Conservation (phyloP, 1,140 invertebrate species). For the Papilio machaon region DNA sequence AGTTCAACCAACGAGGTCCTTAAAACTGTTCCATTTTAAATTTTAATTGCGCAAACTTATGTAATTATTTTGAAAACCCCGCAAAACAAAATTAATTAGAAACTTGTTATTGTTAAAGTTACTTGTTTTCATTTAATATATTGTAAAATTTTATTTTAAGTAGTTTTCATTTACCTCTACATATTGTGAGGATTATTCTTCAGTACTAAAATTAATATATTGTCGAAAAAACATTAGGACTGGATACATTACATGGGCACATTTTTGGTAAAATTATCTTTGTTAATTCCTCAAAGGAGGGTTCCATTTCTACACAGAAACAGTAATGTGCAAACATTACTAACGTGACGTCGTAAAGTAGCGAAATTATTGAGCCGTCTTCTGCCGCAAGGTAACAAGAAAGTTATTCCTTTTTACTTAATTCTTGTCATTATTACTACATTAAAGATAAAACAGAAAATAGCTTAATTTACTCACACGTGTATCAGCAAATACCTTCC, state of each 20-base stretch:
- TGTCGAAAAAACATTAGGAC: not conserved
- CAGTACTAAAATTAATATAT: not conserved
- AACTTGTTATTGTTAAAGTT: slow-evolving; percentile 31
- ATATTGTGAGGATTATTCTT: not conserved
- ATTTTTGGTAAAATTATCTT: not conserved
- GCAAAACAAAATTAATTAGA: slow-evolving; percentile 33
- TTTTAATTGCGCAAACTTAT: slow-evolving; percentile 34
- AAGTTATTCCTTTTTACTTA: not conserved
- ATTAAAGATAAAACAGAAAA: not conserved
- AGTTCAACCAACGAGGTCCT: slow-evolving; percentile 28
- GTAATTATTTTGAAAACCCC: slow-evolving; percentile 31
- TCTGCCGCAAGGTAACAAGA: not conserved
- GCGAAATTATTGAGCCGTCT: not conserved
- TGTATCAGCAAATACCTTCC: no score
- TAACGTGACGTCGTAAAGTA: not conserved
- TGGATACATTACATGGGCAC: not conserved
- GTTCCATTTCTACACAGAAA: not conserved
- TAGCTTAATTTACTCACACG: not conserved
- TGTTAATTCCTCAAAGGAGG: not conserved
- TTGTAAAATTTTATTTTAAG: not conserved
- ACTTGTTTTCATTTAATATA: slow-evolving; percentile 12
- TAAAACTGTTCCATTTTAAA: slow-evolving; percentile 36
- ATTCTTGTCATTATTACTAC: not conserved
- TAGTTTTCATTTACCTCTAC: not conserved
- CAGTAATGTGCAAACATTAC: slow-evolving; percentile 1